Base-by-base conservation (phyloP, 2,888 invertebrate species). In the Xylocampa areola region DNA sequence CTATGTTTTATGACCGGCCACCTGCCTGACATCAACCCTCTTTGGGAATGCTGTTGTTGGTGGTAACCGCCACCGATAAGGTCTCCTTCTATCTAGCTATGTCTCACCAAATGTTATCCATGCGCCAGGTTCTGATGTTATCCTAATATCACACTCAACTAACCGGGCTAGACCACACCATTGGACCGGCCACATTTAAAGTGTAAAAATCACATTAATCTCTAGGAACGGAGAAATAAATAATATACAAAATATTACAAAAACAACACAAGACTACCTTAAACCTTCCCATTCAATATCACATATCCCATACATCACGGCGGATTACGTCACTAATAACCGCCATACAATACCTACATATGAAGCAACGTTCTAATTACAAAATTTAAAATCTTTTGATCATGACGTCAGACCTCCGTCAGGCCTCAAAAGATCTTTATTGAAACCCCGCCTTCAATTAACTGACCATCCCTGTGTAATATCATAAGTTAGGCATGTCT, bases 391-490 rank as follows among this genome's bases (percentile, higher is more conserved):
- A 84, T 84, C 85, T 85, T 83, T 82, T 85, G 83, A 86, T 82
- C 78, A 62, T 69, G 63, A 70, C 80, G 87, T 84, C 86, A 79
- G 83, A 92, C 92, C 92, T 88, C 73, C 91, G 79, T 92, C 92
- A 92, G 76, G 69, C 66, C 77, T 82, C 64, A 71, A 73, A 73
- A 86, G 81, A 78, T 77, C 79, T 80, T 85, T 89, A 91, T 90
- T 91, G 87, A 88, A 89, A 88, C 82, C 82, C 81, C 81, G 72
- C 82, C 79, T 83, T 87, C 89, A 91, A 92, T 92, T 93, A 92
- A 89, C 84, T 82, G 72, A 72, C 65, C 72, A 71, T 37, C 73
- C 75, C 44, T 68, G 50, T 48, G 39, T 51, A 32, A 32, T 33
- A 8, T 27, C 7, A 53, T 27, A 33, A 39, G 29, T 37, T 11